These are phyloP conservation scores for Sminthopsis crassicaudata DNA, from an alignment of 2,113 vertebrate genomes.

Conservation along the genomic window DNA sequence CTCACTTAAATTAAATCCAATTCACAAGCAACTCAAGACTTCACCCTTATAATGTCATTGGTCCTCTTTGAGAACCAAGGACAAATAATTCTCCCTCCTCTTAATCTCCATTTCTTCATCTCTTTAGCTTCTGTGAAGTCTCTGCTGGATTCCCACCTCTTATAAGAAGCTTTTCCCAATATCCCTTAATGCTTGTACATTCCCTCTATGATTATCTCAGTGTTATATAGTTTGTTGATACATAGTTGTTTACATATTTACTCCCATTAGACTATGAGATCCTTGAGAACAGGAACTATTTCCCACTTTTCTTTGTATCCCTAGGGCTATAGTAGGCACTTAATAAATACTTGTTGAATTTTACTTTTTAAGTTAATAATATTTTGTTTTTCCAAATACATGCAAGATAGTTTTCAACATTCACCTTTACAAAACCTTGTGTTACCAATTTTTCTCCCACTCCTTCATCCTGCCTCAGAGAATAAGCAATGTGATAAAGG, in stretches of 20 bases:
- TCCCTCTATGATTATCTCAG: background rate
- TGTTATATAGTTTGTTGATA: background rate
- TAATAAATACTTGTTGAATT: background rate
- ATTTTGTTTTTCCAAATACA: too few species aligned
- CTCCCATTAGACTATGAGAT: background rate
- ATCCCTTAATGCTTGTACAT: background rate
- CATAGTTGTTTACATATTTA: background rate
- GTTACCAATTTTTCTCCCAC: too few species aligned
- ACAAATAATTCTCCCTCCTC: background rate
- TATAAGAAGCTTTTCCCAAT: background rate
- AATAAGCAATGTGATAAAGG: too few species aligned
- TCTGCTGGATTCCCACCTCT: background rate
- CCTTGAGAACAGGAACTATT: background rate
- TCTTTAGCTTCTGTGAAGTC: background rate
- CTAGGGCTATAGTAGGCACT: background rate
- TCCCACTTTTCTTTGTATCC: background rate
- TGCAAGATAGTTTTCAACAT: too few species aligned
- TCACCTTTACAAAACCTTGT: too few species aligned
- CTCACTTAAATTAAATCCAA: background rate
- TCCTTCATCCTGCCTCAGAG: too few species aligned
- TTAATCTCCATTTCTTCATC: background rate
- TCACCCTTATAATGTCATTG: background rate
- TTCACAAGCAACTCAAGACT: background rate
- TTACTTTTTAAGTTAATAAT: too few species aligned
- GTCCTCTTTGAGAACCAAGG: background rate